Conservation (phyloP, 2,113 vertebrate genomes). For the Chionodraco myersi region DNA sequence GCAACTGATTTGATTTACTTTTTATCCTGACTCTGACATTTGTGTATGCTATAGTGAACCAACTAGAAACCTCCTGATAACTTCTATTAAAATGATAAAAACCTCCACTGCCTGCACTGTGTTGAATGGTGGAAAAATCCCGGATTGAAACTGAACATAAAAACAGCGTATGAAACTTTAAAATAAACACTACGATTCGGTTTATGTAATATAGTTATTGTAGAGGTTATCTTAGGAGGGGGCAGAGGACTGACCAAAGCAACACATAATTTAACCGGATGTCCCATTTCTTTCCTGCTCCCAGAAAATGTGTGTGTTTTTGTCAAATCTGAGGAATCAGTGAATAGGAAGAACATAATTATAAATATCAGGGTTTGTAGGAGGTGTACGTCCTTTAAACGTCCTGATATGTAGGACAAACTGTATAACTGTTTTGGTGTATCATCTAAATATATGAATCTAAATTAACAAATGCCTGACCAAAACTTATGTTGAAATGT, state of each 20-base stretch:
- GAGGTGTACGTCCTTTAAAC: neutral
- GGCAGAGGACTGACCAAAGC: neutral
- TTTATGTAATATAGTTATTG: neutral
- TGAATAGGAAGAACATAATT: neutral
- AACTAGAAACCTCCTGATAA: too few relatives aligned
- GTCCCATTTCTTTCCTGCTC: neutral
- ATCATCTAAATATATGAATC: neutral
- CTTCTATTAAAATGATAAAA: too few relatives aligned
- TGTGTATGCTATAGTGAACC: too few relatives aligned
- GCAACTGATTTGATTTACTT: slow-evolving; percentile 13
- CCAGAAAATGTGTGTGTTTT: neutral
- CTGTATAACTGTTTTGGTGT: neutral
- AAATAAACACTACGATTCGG: neutral
- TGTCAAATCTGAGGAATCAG: neutral
- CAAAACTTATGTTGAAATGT: slow-evolving; percentile 16
- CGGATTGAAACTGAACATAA: neutral
- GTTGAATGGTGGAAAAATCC: too few relatives aligned
- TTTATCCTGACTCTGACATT: slow-evolving; percentile 6
- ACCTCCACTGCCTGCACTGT: too few relatives aligned
- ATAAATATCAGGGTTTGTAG: neutral
- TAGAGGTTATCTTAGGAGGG: neutral
- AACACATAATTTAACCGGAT: neutral
- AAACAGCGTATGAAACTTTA: too few relatives aligned
- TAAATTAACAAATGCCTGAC: neutral
- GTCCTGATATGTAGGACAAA: neutral